Percentiles rank a stretch among this genome's conserved stretches.
phyloP scores from a whole-genome alignment of 2,888 invertebrate species.

The Subacronicta megacephala region DNA sequence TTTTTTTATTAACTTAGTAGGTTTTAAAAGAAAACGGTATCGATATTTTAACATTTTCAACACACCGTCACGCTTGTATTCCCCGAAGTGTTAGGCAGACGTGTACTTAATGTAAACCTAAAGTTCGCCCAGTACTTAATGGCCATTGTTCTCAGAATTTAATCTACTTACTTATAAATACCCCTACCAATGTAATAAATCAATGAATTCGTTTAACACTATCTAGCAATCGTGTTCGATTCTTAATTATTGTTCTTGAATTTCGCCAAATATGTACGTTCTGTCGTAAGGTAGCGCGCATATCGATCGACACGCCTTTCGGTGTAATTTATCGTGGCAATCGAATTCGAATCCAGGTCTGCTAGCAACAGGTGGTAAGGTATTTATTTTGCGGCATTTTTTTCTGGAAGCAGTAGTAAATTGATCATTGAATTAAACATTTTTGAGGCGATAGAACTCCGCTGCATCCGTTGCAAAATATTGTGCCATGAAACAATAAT shows the following conservation, averaged over 20 bases:
- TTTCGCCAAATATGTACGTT: constrained; percentile 70
- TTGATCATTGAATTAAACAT: too few species aligned
- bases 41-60: too few species aligned
- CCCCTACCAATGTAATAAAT: constrained; percentile 39
- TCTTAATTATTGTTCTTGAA: constrained; percentile 69
- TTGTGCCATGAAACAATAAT: too few species aligned
- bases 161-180: neutral
- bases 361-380: constrained; percentile 67
- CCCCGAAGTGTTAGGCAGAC: too few species aligned
- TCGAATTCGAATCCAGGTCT: constrained; percentile 60
- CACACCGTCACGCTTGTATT: too few species aligned
- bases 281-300: constrained; percentile 61
- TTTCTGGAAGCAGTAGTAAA: too few species aligned
- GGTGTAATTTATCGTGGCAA: constrained; percentile 49
- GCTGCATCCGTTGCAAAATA: too few species aligned
- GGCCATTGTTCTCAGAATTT: constrained; percentile 2
- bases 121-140: too few species aligned
- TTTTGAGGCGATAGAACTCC: too few species aligned
- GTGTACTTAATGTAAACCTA: too few species aligned
- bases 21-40: too few species aligned
- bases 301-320: constrained; percentile 74
- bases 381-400: constrained; percentile 17
- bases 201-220: constrained; percentile 62
- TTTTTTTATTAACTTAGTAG: too few species aligned
- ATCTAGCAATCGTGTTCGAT: constrained; percentile 65